Conservation (phyloP, 53 echinoderm and acorn worm genomes). For the Patiria pectinifera region DNA sequence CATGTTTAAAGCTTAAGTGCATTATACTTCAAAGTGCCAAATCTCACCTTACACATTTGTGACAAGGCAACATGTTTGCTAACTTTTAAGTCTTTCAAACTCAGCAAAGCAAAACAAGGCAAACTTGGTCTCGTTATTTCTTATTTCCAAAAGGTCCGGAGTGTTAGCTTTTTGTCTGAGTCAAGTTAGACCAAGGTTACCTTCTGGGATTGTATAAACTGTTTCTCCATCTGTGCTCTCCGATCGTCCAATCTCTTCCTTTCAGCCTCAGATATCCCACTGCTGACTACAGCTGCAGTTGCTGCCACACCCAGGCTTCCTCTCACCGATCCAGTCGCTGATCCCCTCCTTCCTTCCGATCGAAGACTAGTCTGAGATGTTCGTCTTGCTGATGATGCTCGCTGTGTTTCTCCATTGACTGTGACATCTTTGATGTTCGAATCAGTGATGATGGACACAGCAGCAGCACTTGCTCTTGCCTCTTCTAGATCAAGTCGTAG, state of each 20-base stretch:
- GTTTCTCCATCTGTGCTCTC: constrained; percentile 80
- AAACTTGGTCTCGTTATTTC: too few species aligned
- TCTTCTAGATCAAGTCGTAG: constrained; percentile 49
- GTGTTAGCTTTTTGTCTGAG: not conserved
- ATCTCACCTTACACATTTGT: not conserved
- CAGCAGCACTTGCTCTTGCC: constrained; percentile 1
- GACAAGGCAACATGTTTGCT: too few species aligned
- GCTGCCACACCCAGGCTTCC: constrained; percentile 6
- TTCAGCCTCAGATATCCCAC: constrained; percentile 71
- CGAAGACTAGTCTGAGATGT: constrained; percentile 24
- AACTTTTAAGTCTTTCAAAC: too few species aligned
- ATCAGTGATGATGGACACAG: constrained; percentile 22
- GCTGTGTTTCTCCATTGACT: not conserved
- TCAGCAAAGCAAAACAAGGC: too few species aligned
- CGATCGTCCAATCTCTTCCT: constrained; percentile 64
- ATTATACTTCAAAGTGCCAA: too few species aligned
- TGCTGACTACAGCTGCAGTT: constrained; percentile 19
- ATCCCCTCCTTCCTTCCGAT: constrained; percentile 30
- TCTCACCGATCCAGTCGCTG: not conserved
- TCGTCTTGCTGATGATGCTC: not conserved
- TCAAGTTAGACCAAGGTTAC: constrained; percentile 30
- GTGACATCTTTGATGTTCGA: constrained; percentile 1
- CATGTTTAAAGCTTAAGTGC: too few species aligned
- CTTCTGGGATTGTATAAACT: constrained; percentile 85
- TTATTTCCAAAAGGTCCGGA: not conserved